A percentile compares a stretch with the other conserved stretches of the same genome.
Evolutionary conservation across 2,888 invertebrate genomes (phyloP).

Genomic region (Dicycla oo): DNA sequence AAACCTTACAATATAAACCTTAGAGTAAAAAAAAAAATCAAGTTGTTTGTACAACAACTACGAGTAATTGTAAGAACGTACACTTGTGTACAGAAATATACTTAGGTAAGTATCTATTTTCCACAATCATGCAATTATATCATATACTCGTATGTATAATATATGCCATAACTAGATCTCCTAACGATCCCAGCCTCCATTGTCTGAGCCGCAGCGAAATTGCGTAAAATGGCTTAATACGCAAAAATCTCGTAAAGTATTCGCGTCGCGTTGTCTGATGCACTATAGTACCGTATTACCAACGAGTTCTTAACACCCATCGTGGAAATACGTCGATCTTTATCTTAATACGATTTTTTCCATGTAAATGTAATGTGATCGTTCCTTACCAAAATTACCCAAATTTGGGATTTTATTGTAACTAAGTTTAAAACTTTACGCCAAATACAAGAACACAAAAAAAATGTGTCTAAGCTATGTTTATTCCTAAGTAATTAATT

Average conservation of each 20-base stretch:
- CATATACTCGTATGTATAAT: no score
- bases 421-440: neutral
- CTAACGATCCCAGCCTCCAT: neutral
- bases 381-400: neutral
- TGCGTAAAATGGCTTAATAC: constrained; percentile 14
- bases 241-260: constrained; percentile 26
- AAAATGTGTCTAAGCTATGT: neutral
- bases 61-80: no score
- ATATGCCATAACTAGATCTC: constrained; percentile 20
- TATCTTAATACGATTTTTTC: neutral
- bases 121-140: constrained; percentile 24
- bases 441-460: no score
- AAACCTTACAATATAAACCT: no score
- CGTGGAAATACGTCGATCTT: constrained; percentile 17
- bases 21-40: no score
- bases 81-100: no score
- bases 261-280: constrained; percentile 4
- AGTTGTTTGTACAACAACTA: no score
- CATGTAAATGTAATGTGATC: neutral
- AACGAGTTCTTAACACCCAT: constrained; percentile 59
- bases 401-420: neutral
- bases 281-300: neutral
- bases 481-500: no score
- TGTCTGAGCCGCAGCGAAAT: neutral
- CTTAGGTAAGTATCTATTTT: neutral